Conservation (phyloP, 2,888 invertebrate genomes). For the Arge pagana region DNA sequence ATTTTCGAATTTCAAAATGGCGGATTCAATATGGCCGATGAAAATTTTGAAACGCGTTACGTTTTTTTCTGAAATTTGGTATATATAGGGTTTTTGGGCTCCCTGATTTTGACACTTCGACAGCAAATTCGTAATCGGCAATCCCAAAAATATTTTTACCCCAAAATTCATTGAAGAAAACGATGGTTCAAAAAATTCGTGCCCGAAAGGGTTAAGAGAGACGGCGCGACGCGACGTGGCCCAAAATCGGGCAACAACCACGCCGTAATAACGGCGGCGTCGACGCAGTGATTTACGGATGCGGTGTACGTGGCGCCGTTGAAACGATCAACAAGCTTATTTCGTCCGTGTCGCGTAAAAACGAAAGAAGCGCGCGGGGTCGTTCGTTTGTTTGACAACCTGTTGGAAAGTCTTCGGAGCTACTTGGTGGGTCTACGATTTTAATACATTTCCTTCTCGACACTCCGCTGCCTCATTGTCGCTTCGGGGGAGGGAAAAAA, state of each 20-base stretch:
- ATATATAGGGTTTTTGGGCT: no score
- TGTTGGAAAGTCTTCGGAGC: conserved; percentile 10
- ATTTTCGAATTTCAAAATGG: no score
- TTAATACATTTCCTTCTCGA: no score
- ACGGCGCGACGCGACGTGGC: conserved; percentile 7
- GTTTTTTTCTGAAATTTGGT: no score
- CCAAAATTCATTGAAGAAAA: no score
- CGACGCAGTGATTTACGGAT: conserved; percentile 4
- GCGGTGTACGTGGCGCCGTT: conserved; percentile 14
- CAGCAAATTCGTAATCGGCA: no score
- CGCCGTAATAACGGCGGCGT: conserved; percentile 12
- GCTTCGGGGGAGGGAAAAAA: neutral
- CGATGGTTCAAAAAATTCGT: no score
- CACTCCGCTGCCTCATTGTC: neutral
- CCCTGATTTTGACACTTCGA: no score
- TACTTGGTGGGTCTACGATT: conserved; percentile 12
- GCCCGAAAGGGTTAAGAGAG: no score
- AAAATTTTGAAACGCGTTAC: no score
- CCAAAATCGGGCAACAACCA: conserved; percentile 9
- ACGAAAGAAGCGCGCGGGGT: neutral
- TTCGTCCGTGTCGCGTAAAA: neutral
- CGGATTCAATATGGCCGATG: no score
- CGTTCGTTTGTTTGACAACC: conserved; percentile 18
- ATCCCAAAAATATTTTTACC: no score
- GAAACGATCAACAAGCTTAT: conserved; percentile 14